phyloP scores from a whole-genome alignment of 2,888 invertebrate species.

The Peribatodes rhomboidaria region DNA sequence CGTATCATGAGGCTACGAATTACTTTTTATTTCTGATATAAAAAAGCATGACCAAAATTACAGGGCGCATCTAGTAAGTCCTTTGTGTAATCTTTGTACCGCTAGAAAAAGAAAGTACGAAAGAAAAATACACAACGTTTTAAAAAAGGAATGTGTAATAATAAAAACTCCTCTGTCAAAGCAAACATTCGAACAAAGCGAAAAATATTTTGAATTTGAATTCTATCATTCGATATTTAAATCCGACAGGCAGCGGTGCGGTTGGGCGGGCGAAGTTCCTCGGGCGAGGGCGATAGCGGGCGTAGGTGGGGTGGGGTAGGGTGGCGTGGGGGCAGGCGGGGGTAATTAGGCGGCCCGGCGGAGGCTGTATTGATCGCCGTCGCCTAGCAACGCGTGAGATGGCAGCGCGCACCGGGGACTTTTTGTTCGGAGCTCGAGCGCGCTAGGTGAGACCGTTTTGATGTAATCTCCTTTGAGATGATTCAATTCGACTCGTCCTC shows the following conservation, averaged over 20 bases:
- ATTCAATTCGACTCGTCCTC: conserved; percentile 76
- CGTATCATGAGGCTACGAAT: too few species aligned
- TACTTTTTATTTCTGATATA: too few species aligned
- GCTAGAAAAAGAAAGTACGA: conserved; percentile 9
- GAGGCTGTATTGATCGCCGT: conserved; percentile 86
- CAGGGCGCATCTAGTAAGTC: too few species aligned
- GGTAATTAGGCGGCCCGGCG: conserved; percentile 86
- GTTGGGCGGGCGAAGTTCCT: conserved; percentile 71
- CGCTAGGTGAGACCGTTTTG: conserved; percentile 82
- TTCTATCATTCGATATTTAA: conserved; percentile 86
- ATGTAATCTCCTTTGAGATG: conserved; percentile 78
- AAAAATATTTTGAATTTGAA: conserved; percentile 82
- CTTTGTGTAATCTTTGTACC: background rate
- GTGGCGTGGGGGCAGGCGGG: conserved; percentile 51
- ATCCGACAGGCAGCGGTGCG: conserved; percentile 69
- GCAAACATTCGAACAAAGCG: conserved; percentile 76
- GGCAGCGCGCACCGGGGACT: conserved; percentile 76
- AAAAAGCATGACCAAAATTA: too few species aligned
- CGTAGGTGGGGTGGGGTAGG: conserved; percentile 50
- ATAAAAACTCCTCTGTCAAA: conserved; percentile 58
- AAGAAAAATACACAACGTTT: conserved; percentile 21
- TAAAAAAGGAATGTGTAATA: conserved; percentile 33
- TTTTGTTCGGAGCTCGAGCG: conserved; percentile 72
- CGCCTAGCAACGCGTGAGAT: conserved; percentile 85
- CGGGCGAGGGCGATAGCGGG: conserved; percentile 56